Percentiles rank a stretch among this genome's conserved stretches.
Conservation (phyloP, 2,888 invertebrate species). For the Brachyptera putata region DNA sequence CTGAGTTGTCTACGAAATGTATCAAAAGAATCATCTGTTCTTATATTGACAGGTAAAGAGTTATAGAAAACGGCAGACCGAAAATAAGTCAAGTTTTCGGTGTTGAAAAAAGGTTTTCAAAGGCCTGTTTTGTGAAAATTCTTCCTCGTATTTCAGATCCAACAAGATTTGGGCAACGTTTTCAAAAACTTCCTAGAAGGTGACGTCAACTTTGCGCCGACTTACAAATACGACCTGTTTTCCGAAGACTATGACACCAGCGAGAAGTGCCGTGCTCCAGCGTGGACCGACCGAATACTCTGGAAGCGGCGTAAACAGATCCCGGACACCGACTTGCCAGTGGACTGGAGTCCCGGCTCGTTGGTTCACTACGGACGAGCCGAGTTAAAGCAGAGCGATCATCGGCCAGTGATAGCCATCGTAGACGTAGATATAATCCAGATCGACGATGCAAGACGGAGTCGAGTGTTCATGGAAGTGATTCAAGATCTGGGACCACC, state of each 20-base stretch:
- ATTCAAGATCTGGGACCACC: constrained; percentile 88
- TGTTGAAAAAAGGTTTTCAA: no score
- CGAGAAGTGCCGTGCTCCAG: constrained; percentile 94
- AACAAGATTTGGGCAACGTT: constrained; percentile 74
- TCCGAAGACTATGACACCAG: constrained; percentile 99
- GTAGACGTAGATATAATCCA: constrained; percentile 82
- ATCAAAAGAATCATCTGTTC: no score
- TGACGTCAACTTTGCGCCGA: constrained; percentile 86
- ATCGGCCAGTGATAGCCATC: constrained; percentile 90
- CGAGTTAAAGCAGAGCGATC: constrained; percentile 95
- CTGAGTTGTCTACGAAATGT: no score
- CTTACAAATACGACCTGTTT: constrained; percentile 98
- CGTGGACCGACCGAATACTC: constrained; percentile 97
- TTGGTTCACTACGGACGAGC: constrained; percentile 87
- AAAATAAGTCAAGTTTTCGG: no score
- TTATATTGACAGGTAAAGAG: no score
- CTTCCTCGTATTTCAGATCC: constrained; percentile 59
- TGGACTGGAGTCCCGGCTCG: constrained; percentile 72
- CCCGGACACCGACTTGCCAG: constrained; percentile 38
- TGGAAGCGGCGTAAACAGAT: constrained; percentile 80
- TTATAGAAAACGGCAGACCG: no score
- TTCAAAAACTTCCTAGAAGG: constrained; percentile 94
- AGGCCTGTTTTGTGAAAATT: no score
- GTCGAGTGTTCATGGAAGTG: constrained; percentile 77
- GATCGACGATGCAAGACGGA: constrained; percentile 71